Percentiles rank a stretch among this genome's conserved stretches.
These are phyloP conservation scores for Alectura lathami DNA, from an alignment of 2,113 vertebrate genomes.

Conservation along the genomic window DNA sequence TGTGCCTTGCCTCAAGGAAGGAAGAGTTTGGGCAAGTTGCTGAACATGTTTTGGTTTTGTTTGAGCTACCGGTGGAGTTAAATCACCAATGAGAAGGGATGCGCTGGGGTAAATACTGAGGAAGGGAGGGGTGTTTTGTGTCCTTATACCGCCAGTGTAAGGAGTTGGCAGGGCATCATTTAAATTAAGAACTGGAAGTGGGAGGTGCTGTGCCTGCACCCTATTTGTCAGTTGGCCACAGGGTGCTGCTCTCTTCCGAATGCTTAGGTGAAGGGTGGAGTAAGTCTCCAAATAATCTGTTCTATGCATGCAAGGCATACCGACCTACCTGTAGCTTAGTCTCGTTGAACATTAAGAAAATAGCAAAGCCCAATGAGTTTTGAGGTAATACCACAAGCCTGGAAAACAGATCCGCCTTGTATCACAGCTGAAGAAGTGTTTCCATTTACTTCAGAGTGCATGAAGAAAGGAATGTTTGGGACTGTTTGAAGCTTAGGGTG, in stretches of 20 bases:
- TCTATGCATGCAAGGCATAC: too few relatives aligned
- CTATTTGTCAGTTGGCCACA: neutral
- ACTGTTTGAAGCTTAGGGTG: neutral
- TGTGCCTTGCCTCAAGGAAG: neutral
- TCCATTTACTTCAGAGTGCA: neutral
- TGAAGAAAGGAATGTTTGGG: neutral
- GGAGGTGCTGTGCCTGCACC: neutral
- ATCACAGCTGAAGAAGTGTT: neutral
- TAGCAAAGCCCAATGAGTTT: neutral
- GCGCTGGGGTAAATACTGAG: neutral
- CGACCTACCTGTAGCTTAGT: neutral
- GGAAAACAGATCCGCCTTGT: neutral
- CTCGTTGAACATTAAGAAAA: neutral
- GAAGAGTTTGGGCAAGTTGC: neutral
- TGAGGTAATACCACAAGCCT: neutral
- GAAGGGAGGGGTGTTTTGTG: fast-evolving
- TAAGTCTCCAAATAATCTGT: neutral
- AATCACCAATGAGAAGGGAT: neutral
- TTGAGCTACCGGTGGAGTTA: neutral
- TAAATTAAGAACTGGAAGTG: neutral
- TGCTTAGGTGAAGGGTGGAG: fast-evolving
- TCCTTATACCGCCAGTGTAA: fast-evolving
- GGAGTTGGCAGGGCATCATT: neutral
- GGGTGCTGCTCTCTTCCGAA: neutral
- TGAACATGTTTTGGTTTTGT: neutral